Conservation (phyloP, 2,888 invertebrate species). For the Apoderus coryli region DNA sequence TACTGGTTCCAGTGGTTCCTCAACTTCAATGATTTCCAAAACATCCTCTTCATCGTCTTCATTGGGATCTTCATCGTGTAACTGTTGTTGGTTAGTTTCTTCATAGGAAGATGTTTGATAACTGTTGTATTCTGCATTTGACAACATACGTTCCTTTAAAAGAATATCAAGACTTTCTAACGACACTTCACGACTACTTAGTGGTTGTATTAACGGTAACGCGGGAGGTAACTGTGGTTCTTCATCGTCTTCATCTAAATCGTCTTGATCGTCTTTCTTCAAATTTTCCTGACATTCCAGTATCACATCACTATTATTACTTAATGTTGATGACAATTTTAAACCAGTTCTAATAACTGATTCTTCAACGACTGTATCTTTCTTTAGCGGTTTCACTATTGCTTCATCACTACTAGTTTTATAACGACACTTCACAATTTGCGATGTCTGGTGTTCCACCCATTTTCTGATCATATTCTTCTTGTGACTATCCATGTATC, state of each 20-base stretch:
- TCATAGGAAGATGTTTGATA: slow-evolving; percentile 38
- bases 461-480: slow-evolving; percentile 87
- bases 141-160: slow-evolving; percentile 52
- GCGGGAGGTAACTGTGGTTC: slow-evolving; percentile 70
- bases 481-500: slow-evolving; percentile 86
- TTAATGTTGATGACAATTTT: slow-evolving; percentile 28
- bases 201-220: slow-evolving; percentile 59
- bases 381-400: slow-evolving; percentile 36
- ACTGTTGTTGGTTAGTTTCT: no score
- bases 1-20: slow-evolving; percentile 67
- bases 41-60: slow-evolving; percentile 56
- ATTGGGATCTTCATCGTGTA: slow-evolving; percentile 23
- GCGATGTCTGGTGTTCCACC: slow-evolving; percentile 82
- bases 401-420: slow-evolving; percentile 41
- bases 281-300: slow-evolving; percentile 26
- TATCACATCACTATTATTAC: slow-evolving; percentile 24
- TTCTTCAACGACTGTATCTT: slow-evolving; percentile 43
- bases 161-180: slow-evolving; percentile 69
- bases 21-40: slow-evolving; percentile 62
- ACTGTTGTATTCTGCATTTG: slow-evolving; percentile 30
- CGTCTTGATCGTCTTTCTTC: slow-evolving; percentile 28
- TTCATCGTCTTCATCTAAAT: slow-evolving; percentile 63
- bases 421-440: slow-evolving; percentile 51
- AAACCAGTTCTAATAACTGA: slow-evolving; percentile 45
- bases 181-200: slow-evolving; percentile 69